phyloP scores from a whole-genome alignment of 1,140 invertebrate species.

The Zaprionus gabonicus region DNA sequence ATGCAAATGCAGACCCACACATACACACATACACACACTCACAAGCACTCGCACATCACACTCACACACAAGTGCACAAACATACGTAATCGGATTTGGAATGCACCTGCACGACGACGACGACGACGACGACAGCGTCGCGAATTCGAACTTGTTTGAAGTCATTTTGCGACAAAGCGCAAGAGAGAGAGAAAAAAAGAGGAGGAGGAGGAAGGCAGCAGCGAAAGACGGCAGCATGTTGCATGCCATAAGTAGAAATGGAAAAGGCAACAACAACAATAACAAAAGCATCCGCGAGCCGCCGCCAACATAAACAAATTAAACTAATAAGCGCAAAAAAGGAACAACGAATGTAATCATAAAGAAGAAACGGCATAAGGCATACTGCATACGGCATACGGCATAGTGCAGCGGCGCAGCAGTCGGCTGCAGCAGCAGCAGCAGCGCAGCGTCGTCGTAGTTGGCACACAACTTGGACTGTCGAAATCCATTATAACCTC shows the following conservation, averaged over 20 bases:
- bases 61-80: slow-evolving; percentile 19
- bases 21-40: slow-evolving; percentile 22
- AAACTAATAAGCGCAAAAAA: slow-evolving; percentile 80
- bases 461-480: slow-evolving; percentile 74
- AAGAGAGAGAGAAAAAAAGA: slow-evolving; percentile 9
- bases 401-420: slow-evolving; percentile 37
- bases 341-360: slow-evolving; percentile 64
- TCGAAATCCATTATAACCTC: slow-evolving; percentile 83
- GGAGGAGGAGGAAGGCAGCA: slow-evolving; percentile 11
- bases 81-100: slow-evolving; percentile 31
- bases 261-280: slow-evolving; percentile 30
- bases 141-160: slow-evolving; percentile 82
- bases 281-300: slow-evolving; percentile 20
- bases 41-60: slow-evolving; percentile 14
- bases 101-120: slow-evolving; percentile 63
- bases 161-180: slow-evolving; percentile 38
- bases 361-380: slow-evolving; percentile 52
- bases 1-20: slow-evolving; percentile 64
- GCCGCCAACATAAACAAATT: slow-evolving; percentile 66
- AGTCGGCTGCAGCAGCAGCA: slow-evolving; percentile 43
- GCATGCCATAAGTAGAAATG: slow-evolving; percentile 64
- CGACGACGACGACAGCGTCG: slow-evolving; percentile 51
- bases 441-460: slow-evolving; percentile 43
- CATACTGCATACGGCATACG: slow-evolving; percentile 22
- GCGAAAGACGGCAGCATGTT: slow-evolving; percentile 66